phyloP scores from a whole-genome alignment of 1,140 invertebrate genomes.

The Sycophaga agraensis region DNA sequence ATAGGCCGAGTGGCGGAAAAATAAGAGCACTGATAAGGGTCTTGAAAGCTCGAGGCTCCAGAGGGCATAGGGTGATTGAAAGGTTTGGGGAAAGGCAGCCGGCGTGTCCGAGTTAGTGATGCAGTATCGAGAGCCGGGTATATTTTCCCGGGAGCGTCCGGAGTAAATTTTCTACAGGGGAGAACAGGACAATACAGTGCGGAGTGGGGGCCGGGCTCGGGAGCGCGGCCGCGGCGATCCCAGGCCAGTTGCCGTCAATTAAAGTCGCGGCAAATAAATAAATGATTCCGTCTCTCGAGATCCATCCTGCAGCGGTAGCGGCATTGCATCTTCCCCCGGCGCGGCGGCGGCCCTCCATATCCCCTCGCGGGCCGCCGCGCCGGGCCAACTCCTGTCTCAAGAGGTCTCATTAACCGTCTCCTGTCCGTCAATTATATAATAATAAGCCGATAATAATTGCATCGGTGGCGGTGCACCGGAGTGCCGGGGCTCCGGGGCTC shows the following conservation, averaged over 20 bases:
- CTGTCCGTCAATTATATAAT: conserved; percentile 53
- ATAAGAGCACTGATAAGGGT: background rate
- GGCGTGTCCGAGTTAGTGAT: no score
- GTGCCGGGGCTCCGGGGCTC: no score
- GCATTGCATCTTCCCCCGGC: background rate
- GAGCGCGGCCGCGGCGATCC: conserved; percentile 34
- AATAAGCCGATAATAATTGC: conserved; percentile 56
- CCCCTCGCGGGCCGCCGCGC: no score
- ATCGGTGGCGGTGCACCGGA: conserved; percentile 40
- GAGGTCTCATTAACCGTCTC: conserved; percentile 49
- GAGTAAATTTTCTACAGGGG: conserved; percentile 18
- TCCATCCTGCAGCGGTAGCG: background rate
- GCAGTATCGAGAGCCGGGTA: no score
- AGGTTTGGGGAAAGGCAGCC: background rate
- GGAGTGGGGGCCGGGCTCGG: no score
- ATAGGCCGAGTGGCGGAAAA: no score
- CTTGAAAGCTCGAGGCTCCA: background rate
- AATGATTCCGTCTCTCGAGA: conserved; percentile 38
- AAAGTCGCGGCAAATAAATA: conserved; percentile 49
- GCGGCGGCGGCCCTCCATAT: no score
- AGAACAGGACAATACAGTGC: background rate
- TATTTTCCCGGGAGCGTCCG: no score
- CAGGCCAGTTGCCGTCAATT: conserved; percentile 48
- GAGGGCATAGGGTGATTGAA: background rate
- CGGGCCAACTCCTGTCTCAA: conserved; percentile 43